These are phyloP conservation scores for Lysandra coridon DNA, from an alignment of 2,888 invertebrate genomes.

Conservation along the genomic window DNA sequence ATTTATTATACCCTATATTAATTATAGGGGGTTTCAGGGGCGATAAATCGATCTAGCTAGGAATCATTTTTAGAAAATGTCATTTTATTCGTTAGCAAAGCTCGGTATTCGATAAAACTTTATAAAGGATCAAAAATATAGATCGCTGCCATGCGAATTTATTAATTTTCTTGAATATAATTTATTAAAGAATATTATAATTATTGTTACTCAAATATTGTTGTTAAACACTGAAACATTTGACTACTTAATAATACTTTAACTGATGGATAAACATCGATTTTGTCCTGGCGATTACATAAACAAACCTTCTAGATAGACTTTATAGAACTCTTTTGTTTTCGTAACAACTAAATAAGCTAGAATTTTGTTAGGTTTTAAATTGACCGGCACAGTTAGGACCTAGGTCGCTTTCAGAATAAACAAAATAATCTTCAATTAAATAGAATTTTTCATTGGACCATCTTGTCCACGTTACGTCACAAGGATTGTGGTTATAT, in stretches of 20 bases:
- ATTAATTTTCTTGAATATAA: not conserved
- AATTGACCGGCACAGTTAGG: not conserved
- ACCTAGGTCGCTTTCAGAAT: not conserved
- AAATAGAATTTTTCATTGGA: constrained; percentile 3
- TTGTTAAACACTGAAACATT: not conserved
- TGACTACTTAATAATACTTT: not conserved
- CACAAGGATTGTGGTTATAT: constrained; percentile 66
- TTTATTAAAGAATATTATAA: too few species aligned
- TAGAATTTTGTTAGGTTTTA: not conserved
- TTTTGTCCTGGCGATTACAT: not conserved
- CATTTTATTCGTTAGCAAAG: too few species aligned
- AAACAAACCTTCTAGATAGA: not conserved
- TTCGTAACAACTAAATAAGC: not conserved
- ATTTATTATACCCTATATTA: too few species aligned
- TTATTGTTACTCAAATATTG: not conserved
- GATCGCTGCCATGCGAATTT: too few species aligned
- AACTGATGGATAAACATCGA: not conserved
- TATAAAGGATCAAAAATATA: too few species aligned
- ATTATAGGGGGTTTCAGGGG: too few species aligned
- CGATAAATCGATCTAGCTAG: too few species aligned
- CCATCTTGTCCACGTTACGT: constrained; percentile 53
- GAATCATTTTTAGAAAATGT: too few species aligned
- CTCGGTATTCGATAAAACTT: too few species aligned
- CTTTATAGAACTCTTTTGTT: not conserved
- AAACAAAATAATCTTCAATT: too few species aligned